Percentiles rank a stretch among this genome's conserved stretches.
Conservation (phyloP, 2,888 invertebrate genomes). For the Alcis repandata region DNA sequence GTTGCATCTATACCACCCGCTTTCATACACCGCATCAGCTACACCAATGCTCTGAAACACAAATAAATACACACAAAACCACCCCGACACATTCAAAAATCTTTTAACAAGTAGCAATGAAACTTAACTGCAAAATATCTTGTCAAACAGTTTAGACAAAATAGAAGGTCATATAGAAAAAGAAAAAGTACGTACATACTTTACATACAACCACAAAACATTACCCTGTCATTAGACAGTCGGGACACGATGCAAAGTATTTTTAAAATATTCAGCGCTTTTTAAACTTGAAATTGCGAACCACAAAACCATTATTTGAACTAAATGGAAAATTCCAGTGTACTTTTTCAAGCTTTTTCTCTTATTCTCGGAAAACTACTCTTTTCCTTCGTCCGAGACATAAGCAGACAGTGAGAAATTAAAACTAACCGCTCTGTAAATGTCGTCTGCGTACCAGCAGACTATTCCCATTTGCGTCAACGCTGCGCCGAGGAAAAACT, state of each 20-base stretch:
- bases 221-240: no score
- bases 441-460: conserved; percentile 78
- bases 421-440: conserved; percentile 68
- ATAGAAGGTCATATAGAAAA: no score
- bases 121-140: no score
- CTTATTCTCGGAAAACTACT: not conserved
- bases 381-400: conserved; percentile 7
- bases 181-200: no score
- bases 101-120: no score
- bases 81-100: not conserved
- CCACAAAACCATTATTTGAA: not conserved
- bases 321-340: not conserved
- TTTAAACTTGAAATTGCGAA: not conserved
- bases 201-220: no score
- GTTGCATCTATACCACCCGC: conserved; percentile 69
- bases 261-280: not conserved
- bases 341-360: not conserved
- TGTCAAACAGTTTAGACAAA: no score
- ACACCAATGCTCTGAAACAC: conserved; percentile 67
- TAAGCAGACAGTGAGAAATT: conserved; percentile 18
- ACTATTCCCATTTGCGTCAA: conserved; percentile 75
- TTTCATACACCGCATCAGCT: conserved; percentile 73
- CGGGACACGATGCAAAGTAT: no score
- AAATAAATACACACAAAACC: not conserved
- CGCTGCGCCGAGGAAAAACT: conserved; percentile 72